These are phyloP conservation scores for Clupea harengus DNA, from an alignment of 2,113 vertebrate species.

Conservation along the genomic window DNA sequence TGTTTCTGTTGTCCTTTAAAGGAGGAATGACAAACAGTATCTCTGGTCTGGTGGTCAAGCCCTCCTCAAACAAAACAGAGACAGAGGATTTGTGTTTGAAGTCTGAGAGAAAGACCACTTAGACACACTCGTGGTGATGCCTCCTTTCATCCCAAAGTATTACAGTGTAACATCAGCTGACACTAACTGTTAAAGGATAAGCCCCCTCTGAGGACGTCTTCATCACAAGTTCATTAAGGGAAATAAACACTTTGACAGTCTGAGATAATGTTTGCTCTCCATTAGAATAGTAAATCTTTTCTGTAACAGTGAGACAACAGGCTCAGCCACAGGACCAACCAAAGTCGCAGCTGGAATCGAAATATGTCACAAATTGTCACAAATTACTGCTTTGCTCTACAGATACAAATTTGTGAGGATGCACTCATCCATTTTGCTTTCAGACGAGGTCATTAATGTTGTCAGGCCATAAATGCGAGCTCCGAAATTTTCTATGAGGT, in stretches of 20 bases:
- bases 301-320: neutral
- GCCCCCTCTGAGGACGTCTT: neutral
- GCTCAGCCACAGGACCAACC: neutral
- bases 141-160: neutral
- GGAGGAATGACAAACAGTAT: constrained; percentile 1
- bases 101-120: neutral
- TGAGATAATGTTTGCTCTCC: constrained; percentile 12
- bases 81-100: constrained; percentile 11
- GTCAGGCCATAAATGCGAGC: neutral
- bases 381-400: neutral
- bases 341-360: neutral
- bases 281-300: neutral
- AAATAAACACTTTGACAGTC: neutral
- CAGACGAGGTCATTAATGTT: constrained; percentile 10
- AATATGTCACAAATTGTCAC: constrained; percentile 7
- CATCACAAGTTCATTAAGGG: neutral
- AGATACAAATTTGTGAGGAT: neutral
- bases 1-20: constrained; percentile 16
- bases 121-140: neutral
- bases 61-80: neutral
- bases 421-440: neutral
- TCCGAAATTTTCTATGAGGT: neutral
- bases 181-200: neutral
- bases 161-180: neutral
- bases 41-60: constrained; percentile 7